Conservation (phyloP, 2,888 invertebrate species). For the Chirona hameri region DNA sequence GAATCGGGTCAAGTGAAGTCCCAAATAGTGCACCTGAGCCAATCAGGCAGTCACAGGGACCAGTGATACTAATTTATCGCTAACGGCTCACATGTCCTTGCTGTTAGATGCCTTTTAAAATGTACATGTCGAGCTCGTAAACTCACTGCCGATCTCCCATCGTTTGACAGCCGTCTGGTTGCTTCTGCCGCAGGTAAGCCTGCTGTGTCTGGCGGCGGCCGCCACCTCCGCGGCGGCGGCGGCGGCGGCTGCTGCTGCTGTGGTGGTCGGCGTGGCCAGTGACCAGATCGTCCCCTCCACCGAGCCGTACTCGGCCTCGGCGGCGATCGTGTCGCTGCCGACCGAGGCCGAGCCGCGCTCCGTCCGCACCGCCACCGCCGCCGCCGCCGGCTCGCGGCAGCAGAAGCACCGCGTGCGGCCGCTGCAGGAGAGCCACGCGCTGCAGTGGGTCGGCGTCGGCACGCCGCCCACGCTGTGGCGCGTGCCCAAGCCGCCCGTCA, state of each 20-base stretch:
- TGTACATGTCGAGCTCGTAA: too few relatives aligned
- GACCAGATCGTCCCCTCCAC: neutral
- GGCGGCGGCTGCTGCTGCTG: neutral
- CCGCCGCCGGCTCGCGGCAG: neutral
- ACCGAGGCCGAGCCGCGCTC: neutral
- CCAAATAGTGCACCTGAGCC: too few relatives aligned
- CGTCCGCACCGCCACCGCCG: neutral
- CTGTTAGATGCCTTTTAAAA: too few relatives aligned
- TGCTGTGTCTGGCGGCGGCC: neutral
- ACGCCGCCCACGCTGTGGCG: neutral
- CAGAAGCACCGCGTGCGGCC: neutral
- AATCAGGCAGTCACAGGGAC: too few relatives aligned
- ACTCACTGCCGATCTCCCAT: too few relatives aligned
- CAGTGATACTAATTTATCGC: too few relatives aligned
- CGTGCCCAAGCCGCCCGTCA: conserved; percentile 1
- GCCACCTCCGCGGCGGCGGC: neutral
- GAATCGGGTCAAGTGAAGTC: too few relatives aligned
- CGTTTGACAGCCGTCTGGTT: too few relatives aligned
- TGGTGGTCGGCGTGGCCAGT: neutral
- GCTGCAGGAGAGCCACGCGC: neutral
- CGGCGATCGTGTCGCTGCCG: neutral
- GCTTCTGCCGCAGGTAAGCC: neutral
- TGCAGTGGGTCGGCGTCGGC: conserved; percentile 12
- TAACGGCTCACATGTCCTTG: too few relatives aligned
- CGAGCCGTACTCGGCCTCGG: neutral